Evolutionary conservation across 2,888 invertebrate genomes (phyloP).

Genomic region (Drosophila kambysellisi): DNA sequence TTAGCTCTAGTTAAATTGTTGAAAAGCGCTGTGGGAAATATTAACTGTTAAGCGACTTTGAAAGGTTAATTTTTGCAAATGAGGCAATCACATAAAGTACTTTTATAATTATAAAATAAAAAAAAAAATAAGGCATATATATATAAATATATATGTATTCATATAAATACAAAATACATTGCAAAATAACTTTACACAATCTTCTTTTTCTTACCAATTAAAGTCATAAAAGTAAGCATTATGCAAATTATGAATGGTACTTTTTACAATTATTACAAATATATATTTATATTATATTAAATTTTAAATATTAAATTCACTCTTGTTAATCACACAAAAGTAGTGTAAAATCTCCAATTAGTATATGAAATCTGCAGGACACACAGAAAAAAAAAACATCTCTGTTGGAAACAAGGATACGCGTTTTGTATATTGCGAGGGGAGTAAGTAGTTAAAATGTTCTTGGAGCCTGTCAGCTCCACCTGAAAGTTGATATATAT

Average conservation of each 20-base stretch:
- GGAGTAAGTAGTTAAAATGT: constrained; percentile 15
- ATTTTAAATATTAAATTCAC: not conserved
- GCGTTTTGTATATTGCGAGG: not conserved
- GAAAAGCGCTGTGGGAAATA: not conserved
- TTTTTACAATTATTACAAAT: not conserved
- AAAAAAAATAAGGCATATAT: not conserved
- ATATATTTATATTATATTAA: not conserved
- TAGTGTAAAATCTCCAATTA: not conserved
- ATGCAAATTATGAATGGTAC: not conserved
- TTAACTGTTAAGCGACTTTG: not conserved
- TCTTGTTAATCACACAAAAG: not conserved
- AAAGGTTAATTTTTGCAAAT: not conserved
- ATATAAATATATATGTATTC: too few species aligned
- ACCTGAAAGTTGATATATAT: constrained; percentile 30
- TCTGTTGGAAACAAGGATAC: not conserved
- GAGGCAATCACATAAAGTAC: not conserved
- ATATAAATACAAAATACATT: not conserved
- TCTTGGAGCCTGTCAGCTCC: constrained; percentile 25
- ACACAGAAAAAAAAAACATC: not conserved
- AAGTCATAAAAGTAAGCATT: not conserved
- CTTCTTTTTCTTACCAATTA: not conserved
- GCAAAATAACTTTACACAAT: not conserved
- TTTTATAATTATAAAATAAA: not conserved
- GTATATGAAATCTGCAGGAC: not conserved
- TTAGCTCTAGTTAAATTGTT: constrained; percentile 1